A percentile compares a stretch with the other conserved stretches of the same genome.
These are phyloP conservation scores for Parnassius glacialis DNA, from an alignment of 2,888 invertebrate species.

Conservation along the genomic window DNA sequence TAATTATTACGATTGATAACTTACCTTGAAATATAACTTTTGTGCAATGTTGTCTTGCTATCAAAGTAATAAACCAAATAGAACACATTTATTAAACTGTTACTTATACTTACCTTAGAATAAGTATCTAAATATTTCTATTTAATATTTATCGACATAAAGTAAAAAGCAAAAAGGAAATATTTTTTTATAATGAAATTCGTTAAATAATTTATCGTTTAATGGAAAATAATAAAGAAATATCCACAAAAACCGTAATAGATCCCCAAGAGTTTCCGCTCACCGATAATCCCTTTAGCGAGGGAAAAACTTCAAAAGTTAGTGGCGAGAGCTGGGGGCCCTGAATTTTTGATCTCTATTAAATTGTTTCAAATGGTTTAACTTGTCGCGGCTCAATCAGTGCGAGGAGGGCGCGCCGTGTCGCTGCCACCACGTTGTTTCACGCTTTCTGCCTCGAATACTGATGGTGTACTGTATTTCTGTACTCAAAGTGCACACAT, in stretches of 20 bases:
- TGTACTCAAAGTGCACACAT: neutral
- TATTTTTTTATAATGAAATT: no score
- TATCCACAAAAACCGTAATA: conserved; percentile 69
- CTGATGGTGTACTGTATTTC: conserved; percentile 42
- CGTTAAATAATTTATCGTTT: neutral
- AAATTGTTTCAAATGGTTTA: conserved; percentile 82
- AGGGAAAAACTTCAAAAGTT: conserved; percentile 81
- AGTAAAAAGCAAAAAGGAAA: no score
- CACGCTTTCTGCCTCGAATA: conserved; percentile 62
- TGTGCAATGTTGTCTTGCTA: no score
- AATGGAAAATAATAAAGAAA: conserved; percentile 37
- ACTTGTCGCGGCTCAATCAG: conserved; percentile 81
- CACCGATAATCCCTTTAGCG: conserved; percentile 78
- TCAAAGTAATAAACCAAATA: no score
- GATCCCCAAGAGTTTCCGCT: conserved; percentile 70
- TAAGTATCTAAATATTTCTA: no score
- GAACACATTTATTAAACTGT: no score
- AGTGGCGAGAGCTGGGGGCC: conserved; percentile 72
- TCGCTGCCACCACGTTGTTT: conserved; percentile 42
- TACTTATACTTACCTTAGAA: no score
- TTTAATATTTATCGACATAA: no score
- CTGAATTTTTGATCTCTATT: conserved; percentile 81
- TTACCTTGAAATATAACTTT: no score
- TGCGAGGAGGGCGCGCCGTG: conserved; percentile 48
- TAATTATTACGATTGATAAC: no score